A percentile compares a stretch with the other conserved stretches of the same genome.
Evolutionary conservation across 37 sponge, comb jelly and placozoan species (phyloP).

Genomic region (Axinella damicornis): DNA sequence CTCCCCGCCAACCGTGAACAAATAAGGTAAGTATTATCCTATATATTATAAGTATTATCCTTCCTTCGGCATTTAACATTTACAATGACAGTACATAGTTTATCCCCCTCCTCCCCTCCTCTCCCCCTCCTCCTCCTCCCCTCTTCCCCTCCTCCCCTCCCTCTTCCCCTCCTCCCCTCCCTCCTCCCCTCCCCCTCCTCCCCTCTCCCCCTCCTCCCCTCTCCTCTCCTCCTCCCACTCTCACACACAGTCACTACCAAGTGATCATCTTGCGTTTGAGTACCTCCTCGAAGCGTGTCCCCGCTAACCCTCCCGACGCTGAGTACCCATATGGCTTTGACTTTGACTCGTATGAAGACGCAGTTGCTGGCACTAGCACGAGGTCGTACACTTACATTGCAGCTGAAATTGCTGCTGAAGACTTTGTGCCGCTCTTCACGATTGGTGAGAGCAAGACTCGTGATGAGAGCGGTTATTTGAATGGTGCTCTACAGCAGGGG

Average conservation of each 20-base stretch:
- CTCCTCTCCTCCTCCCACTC: neutral
- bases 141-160: too few relatives aligned
- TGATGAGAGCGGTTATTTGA: neutral
- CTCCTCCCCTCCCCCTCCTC: too few relatives aligned
- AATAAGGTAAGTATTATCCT: slow-evolving; percentile 4
- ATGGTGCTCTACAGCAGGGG: neutral
- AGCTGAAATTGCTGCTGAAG: slow-evolving; percentile 20
- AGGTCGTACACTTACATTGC: slow-evolving; percentile 21
- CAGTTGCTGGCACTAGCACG: neutral
- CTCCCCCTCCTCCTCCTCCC: too few relatives aligned
- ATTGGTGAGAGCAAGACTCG: slow-evolving; percentile 4
- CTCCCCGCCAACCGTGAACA: slow-evolving; percentile 2
- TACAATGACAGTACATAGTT: neutral
- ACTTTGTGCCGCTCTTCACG: neutral
- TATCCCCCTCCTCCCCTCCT: slow-evolving; percentile 1
- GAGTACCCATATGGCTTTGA: neutral
- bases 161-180: too few relatives aligned
- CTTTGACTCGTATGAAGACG: neutral
- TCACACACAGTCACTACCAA: slow-evolving; percentile 3
- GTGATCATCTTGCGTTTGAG: neutral
- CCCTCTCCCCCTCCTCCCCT: neutral
- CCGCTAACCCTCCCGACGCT: slow-evolving; percentile 7
- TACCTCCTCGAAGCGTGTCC: neutral
- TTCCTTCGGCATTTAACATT: too few relatives aligned
- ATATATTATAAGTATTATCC: too few relatives aligned